A percentile compares a stretch with the other conserved stretches of the same genome.
Conservation (phyloP, 2,888 invertebrate genomes). For the Ennomos fuscantarius region DNA sequence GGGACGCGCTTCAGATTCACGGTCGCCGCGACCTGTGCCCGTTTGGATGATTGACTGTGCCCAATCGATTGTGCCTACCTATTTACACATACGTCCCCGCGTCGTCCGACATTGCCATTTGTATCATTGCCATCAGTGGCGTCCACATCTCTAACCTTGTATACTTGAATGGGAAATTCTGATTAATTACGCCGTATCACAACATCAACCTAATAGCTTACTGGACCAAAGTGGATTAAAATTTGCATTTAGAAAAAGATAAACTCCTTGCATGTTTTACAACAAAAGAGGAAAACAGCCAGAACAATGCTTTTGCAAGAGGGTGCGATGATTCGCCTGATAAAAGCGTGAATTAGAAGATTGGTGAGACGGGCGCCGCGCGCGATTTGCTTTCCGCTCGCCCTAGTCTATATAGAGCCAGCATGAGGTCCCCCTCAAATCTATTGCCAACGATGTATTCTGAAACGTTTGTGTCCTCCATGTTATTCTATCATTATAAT, state of each 20-base stretch:
- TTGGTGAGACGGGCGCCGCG: conserved; percentile 51
- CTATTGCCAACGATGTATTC: too few species aligned
- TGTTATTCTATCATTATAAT: too few species aligned
- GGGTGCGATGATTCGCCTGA: conserved; percentile 55
- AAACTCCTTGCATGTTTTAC: conserved; percentile 26
- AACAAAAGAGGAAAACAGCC: conserved; percentile 25
- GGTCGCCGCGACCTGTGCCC: conserved; percentile 76
- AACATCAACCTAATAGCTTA: conserved; percentile 4
- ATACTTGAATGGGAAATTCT: conserved; percentile 55
- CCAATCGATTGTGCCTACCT: conserved; percentile 77
- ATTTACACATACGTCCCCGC: conserved; percentile 65
- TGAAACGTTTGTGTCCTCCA: too few species aligned
- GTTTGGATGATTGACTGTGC: conserved; percentile 78
- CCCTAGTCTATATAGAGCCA: conserved; percentile 26
- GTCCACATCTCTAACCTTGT: conserved; percentile 60
- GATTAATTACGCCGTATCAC: conserved; percentile 40
- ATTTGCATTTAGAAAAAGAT: conserved; percentile 17
- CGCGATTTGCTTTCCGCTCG: conserved; percentile 52
- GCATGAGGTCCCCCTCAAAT: neutral
- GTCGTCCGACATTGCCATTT: conserved; percentile 58
- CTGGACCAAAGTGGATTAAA: conserved; percentile 7
- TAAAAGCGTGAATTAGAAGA: conserved; percentile 64
- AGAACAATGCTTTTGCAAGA: conserved; percentile 45
- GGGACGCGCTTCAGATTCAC: conserved; percentile 73
- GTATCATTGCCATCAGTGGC: conserved; percentile 40